Percentiles rank a stretch among this genome's conserved stretches.
These are phyloP conservation scores for Phengaris alcon DNA, from an alignment of 2,888 invertebrate species.

Conservation along the genomic window DNA sequence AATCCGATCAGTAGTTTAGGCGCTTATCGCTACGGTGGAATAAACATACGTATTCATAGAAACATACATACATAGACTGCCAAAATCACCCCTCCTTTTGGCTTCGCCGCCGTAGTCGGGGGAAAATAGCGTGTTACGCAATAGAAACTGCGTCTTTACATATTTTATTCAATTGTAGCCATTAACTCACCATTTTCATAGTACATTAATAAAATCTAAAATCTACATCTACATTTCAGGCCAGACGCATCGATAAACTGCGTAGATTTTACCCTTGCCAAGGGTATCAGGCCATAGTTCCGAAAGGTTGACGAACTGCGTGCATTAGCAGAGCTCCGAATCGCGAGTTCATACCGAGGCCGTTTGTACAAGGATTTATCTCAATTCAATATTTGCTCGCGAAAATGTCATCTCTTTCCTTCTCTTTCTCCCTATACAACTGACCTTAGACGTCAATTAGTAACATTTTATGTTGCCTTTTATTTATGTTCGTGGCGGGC, in stretches of 20 bases:
- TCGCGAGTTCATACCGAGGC: background rate
- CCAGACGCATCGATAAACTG: constrained; percentile 5
- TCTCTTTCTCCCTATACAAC: background rate
- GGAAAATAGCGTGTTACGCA: too few relatives aligned
- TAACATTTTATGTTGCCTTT: background rate
- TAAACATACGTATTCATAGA: too few relatives aligned
- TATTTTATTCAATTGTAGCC: too few relatives aligned
- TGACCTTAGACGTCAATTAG: background rate
- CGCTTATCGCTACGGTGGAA: too few relatives aligned
- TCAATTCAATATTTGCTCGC: constrained; percentile 6
- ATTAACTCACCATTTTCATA: too few relatives aligned
- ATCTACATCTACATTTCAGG: background rate
- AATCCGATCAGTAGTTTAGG: too few relatives aligned
- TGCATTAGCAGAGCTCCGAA: background rate
- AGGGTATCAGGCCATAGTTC: constrained; percentile 21
- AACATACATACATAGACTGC: too few relatives aligned
- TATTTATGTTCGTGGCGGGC: too few relatives aligned
- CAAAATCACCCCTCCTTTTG: too few relatives aligned
- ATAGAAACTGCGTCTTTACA: too few relatives aligned
- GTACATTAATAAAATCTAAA: background rate
- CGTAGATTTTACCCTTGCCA: constrained; percentile 22
- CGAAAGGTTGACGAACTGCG: constrained; percentile 16
- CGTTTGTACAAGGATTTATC: background rate
- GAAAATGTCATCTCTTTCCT: background rate
- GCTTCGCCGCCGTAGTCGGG: too few relatives aligned